Conservation (phyloP, 1,140 invertebrate species). For the Euglossa dilemma region DNA sequence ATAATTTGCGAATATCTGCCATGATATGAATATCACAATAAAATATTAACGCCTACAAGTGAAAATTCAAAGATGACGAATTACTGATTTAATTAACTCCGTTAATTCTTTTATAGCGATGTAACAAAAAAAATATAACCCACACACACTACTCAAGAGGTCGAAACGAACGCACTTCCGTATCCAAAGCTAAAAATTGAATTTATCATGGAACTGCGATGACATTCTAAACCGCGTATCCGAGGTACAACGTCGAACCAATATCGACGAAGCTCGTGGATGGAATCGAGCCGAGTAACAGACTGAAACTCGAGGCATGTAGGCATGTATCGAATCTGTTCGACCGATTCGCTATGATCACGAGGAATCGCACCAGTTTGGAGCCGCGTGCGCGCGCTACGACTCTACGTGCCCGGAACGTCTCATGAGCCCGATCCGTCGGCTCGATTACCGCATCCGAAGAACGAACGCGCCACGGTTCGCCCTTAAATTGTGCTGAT, state of each 20-base stretch:
- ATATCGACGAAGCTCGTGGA: background rate
- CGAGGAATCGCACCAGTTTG: constrained; percentile 42
- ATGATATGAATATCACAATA: no score
- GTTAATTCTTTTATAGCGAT: no score
- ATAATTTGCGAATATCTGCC: no score
- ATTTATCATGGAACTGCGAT: no score
- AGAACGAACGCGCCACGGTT: constrained; percentile 29
- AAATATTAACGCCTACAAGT: no score
- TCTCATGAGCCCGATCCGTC: constrained; percentile 51
- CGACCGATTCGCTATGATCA: background rate
- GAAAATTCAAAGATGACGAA: no score
- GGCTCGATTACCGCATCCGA: constrained; percentile 55
- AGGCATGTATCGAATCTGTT: background rate
- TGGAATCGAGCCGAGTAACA: background rate
- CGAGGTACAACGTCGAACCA: background rate
- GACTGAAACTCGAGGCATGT: background rate
- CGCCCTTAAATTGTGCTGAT: constrained; percentile 64
- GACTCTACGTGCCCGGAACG: constrained; percentile 57
- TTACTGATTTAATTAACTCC: no score
- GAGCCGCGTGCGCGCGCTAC: constrained; percentile 40
- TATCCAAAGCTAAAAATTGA: no score
- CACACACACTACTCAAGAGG: no score
- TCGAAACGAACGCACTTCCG: no score
- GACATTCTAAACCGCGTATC: no score
- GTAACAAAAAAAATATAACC: no score